Evolutionary conservation across 2,113 vertebrate genomes (phyloP).

Genomic region (Picathartes gymnocephalus): DNA sequence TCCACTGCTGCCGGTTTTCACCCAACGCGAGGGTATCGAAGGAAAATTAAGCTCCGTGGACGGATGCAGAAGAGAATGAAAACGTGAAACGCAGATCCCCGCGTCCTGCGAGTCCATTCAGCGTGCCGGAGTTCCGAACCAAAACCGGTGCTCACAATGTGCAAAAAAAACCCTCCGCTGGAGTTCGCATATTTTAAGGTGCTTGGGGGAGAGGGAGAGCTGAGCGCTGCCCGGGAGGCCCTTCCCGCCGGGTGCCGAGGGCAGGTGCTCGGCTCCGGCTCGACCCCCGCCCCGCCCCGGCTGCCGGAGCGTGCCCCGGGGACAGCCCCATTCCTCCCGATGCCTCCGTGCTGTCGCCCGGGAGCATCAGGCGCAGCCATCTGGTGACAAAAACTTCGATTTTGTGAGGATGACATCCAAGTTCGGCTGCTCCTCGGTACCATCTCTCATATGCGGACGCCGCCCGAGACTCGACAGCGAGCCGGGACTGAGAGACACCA

Average conservation of each 20-base stretch:
- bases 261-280: not conserved
- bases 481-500: not conserved
- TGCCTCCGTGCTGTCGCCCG: not conserved
- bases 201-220: not conserved
- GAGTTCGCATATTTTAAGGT: not conserved
- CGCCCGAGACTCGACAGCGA: not conserved
- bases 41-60: not conserved
- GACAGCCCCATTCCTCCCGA: not conserved
- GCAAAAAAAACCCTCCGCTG: fast-evolving
- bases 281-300: not conserved
- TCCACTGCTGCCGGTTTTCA: not conserved
- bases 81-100: not conserved
- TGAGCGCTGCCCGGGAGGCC: not conserved
- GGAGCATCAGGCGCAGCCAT: not conserved
- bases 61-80: fast-evolving
- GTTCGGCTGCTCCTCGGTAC: not conserved
- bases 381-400: not conserved
- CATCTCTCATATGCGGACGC: not conserved
- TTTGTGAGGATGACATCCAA: not conserved
- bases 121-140: not conserved
- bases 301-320: not conserved
- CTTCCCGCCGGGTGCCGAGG: not conserved
- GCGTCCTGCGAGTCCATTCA: not conserved
- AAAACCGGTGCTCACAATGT: fast-evolving
- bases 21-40: fast-evolving